A percentile compares a stretch with the other conserved stretches of the same genome.
Conservation (phyloP, 2,797 vertebrate genomes). For the Coendou prehensilis region DNA sequence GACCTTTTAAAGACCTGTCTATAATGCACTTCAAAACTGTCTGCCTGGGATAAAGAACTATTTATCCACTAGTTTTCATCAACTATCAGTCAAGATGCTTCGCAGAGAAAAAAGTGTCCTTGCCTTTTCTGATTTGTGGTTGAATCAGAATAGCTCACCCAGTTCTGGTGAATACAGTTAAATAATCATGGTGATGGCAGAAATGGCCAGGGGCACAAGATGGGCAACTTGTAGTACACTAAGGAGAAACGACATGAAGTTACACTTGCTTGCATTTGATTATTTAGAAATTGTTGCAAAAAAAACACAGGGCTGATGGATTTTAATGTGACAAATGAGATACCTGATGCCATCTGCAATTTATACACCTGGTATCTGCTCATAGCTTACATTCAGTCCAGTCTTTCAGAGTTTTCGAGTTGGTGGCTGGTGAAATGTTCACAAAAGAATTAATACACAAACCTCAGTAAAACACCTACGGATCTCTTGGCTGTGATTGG, state of each 20-base stretch:
- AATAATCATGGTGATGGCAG: background rate
- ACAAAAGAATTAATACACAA: background rate
- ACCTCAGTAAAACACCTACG: background rate
- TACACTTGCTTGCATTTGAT: background rate
- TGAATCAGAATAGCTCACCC: background rate
- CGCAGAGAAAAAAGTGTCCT: background rate
- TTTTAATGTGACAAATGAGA: background rate
- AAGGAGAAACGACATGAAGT: background rate
- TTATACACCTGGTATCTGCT: background rate
- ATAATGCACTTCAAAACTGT: background rate
- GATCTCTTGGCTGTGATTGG: background rate
- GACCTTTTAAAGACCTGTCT: background rate
- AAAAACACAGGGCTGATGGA: background rate
- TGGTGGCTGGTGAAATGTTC: background rate
- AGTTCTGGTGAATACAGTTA: background rate
- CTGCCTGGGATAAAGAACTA: background rate
- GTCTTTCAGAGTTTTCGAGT: background rate
- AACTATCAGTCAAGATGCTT: background rate
- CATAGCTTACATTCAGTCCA: background rate
- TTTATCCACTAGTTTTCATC: background rate
- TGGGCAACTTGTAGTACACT: background rate
- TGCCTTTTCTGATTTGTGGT: background rate
- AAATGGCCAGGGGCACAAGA: background rate
- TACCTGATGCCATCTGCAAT: background rate
- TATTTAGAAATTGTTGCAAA: background rate